Conservation (phyloP, 2,113 vertebrate genomes). For the Lepus americanus region DNA sequence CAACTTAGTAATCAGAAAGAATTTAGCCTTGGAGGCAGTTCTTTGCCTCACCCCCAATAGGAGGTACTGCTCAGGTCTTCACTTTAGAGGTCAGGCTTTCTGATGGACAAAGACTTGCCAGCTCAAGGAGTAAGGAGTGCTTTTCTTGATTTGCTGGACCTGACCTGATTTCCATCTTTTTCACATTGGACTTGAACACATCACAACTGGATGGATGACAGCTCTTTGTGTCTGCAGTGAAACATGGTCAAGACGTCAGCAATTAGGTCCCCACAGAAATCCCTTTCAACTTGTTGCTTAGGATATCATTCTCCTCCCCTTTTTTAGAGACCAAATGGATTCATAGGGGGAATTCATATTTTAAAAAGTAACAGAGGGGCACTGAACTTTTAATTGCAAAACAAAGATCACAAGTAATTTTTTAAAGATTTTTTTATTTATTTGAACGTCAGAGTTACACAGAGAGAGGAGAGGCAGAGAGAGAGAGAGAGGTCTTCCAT, state of each 20-base stretch:
- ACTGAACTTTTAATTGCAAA: background rate
- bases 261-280: background rate
- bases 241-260: background rate
- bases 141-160: background rate
- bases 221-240: background rate
- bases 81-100: background rate
- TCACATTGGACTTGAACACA: background rate
- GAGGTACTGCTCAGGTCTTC: background rate
- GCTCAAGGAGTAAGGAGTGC: background rate
- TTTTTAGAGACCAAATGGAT: slow-evolving; percentile 16
- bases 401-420: background rate
- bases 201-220: background rate
- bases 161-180: background rate
- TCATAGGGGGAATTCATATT: background rate
- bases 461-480: no score
- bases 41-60: background rate
- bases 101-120: background rate
- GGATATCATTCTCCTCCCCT: no score
- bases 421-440: background rate
- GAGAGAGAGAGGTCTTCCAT: no score
- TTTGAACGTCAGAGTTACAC: no score
- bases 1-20: background rate
- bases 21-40: background rate
- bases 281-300: background rate
- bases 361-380: background rate